These are phyloP conservation scores for Thelaira solivaga DNA, from an alignment of 2,888 invertebrate genomes.

Conservation along the genomic window DNA sequence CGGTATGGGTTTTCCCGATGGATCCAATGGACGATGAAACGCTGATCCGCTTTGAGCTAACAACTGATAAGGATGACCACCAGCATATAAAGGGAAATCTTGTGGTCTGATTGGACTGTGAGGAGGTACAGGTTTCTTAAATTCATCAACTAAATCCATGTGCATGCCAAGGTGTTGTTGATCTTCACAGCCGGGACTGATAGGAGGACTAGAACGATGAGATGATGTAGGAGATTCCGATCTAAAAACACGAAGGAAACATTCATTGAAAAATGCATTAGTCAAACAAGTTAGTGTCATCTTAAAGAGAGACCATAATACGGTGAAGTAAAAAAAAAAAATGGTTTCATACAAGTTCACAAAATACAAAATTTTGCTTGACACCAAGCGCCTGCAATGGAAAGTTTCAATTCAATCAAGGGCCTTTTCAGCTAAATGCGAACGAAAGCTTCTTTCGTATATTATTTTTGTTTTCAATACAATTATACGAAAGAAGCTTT, in stretches of 20 bases:
- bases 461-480: too few species aligned
- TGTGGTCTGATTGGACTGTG: slow-evolving; percentile 76
- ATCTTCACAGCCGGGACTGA: slow-evolving; percentile 90
- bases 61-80: slow-evolving; percentile 79
- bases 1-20: slow-evolving; percentile 77
- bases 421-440: too few species aligned
- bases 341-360: too few species aligned
- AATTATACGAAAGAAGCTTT: too few species aligned
- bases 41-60: slow-evolving; percentile 78
- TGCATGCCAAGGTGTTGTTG: slow-evolving; percentile 78
- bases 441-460: too few species aligned
- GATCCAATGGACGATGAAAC: slow-evolving; percentile 79
- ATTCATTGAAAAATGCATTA: background rate
- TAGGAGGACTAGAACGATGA: slow-evolving; percentile 88
- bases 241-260: slow-evolving; percentile 65
- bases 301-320: too few species aligned
- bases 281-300: background rate
- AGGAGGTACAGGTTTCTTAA: slow-evolving; percentile 77
- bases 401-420: too few species aligned
- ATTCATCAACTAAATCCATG: slow-evolving; percentile 75
- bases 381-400: too few species aligned
- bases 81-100: slow-evolving; percentile 76
- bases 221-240: slow-evolving; percentile 79
- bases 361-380: too few species aligned
- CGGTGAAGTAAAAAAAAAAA: too few species aligned